Evolutionary conservation across 2,888 invertebrate species (phyloP).

Genomic region (Sympetrum striolatum): DNA sequence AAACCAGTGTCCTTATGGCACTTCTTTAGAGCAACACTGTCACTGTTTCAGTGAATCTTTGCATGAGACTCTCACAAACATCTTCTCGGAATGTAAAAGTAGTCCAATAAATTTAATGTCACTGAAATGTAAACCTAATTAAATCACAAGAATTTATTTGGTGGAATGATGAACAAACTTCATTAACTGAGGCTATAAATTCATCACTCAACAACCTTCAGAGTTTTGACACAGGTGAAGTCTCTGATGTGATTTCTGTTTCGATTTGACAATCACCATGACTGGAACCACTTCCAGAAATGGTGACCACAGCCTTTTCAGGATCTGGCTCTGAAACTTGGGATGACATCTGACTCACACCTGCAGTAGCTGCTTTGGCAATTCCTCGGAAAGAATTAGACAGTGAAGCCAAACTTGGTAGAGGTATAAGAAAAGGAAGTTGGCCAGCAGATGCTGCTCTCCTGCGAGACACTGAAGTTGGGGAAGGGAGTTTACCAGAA

Average conservation of each 20-base stretch:
- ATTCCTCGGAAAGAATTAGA: slow-evolving; percentile 46
- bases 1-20: slow-evolving; percentile 20
- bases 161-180: slow-evolving; percentile 22
- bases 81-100: slow-evolving; percentile 8
- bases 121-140: slow-evolving; percentile 21
- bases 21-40: slow-evolving; percentile 6
- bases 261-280: slow-evolving; percentile 14
- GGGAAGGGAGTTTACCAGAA: neutral
- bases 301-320: slow-evolving; percentile 46
- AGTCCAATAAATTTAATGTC: slow-evolving; percentile 8
- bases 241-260: slow-evolving; percentile 5
- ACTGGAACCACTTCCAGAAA: slow-evolving; percentile 42
- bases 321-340: slow-evolving; percentile 31
- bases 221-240: slow-evolving; percentile 33
- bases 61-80: neutral
- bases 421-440: slow-evolving; percentile 40
- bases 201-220: slow-evolving; percentile 41
- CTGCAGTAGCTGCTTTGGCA: slow-evolving; percentile 40
- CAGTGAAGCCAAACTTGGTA: slow-evolving; percentile 33
- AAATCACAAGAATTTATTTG: slow-evolving; percentile 42
- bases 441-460: slow-evolving; percentile 46
- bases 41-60: slow-evolving; percentile 31
- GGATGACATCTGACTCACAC: slow-evolving; percentile 13
- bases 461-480: slow-evolving; percentile 3
- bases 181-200: neutral